Base-by-base conservation (phyloP, 2,797 vertebrate species). In the Acanthornis magna region DNA sequence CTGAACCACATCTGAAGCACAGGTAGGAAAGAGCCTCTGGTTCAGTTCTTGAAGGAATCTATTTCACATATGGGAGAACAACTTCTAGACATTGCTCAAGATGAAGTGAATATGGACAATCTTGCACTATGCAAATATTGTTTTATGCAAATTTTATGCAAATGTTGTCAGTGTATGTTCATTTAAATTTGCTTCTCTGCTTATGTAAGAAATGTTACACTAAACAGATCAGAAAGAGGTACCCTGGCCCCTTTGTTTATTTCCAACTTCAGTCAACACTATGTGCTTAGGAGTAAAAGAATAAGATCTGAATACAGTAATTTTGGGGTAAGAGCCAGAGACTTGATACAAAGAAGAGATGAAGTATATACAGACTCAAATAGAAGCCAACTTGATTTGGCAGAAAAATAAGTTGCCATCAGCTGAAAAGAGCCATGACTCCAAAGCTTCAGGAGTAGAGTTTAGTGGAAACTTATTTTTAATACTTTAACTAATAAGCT, bases 1-100 rank as follows among this genome's bases (percentile, higher is more conserved):
- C 19, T 67, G n/a, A 93, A 60, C 18, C 12, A 30, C 17, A 65
- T 34, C 27, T 60, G 48, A 79, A 67, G 18, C 4, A 45, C 4
- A 26, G 0, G 0, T 6, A 54, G 6, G 11, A 45, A 58, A 94
- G 16, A 50, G 11, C 3, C 45, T 43, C 11, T 72, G 5, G 3
- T 61, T 47, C 58, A 43, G 25, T 82, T 70, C n/a, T 22, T 43
- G 21, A 62, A 63, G 13, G 7, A 47, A 66, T 23, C 40, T 43
- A 23, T 72, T 78, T 88, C 19, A n/a, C 15, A 34, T 11, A 15
- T 9, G 57, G 11, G 10, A 66, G 21, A 84, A n/a, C 8, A 66
- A 34, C 20, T 38, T 8, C 36, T 55, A n/a, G 9, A 50, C 26
- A 67, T 82, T 61, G 48, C 19, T 57, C 34, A 80, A 50, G 13